phyloP scores from a whole-genome alignment of 2,113 vertebrate genomes.

The Rhizomys pruinosus region DNA sequence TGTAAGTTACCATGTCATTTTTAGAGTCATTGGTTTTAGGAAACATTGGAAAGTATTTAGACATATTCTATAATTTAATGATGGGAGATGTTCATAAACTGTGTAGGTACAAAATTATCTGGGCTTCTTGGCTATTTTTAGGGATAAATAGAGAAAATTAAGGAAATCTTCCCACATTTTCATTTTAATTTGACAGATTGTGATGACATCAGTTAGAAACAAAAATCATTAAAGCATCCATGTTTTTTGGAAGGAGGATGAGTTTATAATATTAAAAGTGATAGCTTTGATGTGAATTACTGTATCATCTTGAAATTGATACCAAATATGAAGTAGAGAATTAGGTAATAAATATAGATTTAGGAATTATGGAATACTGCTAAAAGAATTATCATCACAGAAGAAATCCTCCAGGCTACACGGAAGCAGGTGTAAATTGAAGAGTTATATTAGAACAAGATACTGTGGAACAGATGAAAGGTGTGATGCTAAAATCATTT shows the following conservation, averaged over 20 bases:
- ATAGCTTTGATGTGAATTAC: background rate
- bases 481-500: background rate
- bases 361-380: background rate
- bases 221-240: background rate
- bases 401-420: background rate
- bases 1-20: background rate
- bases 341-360: background rate
- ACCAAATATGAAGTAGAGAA: background rate
- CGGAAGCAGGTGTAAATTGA: background rate
- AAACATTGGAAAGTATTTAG: background rate
- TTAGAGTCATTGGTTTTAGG: background rate
- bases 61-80: background rate
- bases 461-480: background rate
- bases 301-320: background rate
- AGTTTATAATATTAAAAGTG: background rate
- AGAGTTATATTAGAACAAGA: background rate
- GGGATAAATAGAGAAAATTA: background rate
- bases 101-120: background rate
- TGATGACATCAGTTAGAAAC: background rate
- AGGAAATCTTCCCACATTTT: background rate
- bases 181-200: background rate
- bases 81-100: background rate
- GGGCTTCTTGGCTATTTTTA: background rate
- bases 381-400: background rate
- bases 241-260: background rate